Conservation (phyloP, 2,797 vertebrate species). For the Danio kyathit region DNA sequence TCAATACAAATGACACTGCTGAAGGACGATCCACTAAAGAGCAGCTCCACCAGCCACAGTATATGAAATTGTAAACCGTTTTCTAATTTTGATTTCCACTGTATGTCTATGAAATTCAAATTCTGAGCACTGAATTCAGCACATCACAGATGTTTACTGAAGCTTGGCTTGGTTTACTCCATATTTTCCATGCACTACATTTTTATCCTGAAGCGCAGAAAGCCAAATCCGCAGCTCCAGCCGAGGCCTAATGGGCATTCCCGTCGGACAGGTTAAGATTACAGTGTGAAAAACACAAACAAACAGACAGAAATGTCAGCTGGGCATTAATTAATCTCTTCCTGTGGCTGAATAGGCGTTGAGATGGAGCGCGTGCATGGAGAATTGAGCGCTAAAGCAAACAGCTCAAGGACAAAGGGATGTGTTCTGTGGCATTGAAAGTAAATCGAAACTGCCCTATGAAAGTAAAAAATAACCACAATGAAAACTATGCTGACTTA, state of each 20-base stretch:
- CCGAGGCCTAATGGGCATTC: constrained; percentile 60
- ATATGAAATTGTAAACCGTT: no score
- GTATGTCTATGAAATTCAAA: constrained; percentile 34
- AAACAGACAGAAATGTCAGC: constrained; percentile 58
- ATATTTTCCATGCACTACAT: constrained; percentile 31
- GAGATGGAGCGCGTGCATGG: constrained; percentile 3
- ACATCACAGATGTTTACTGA: background rate
- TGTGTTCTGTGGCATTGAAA: constrained; percentile 25
- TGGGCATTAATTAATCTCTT: constrained; percentile 56
- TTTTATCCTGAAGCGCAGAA: constrained; percentile 40
- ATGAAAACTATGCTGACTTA: constrained; percentile 16
- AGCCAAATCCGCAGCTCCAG: constrained; percentile 60
- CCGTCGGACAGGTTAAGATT: constrained; percentile 57
- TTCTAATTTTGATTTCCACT: background rate
- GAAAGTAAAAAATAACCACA: constrained; percentile 29
- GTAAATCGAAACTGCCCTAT: constrained; percentile 37
- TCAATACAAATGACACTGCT: background rate
- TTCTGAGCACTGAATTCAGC: background rate
- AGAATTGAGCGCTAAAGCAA: constrained; percentile 24
- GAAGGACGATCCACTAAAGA: no score
- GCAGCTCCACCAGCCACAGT: no score
- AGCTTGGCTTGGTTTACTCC: background rate
- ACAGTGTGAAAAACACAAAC: constrained; percentile 44
- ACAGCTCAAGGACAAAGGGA: constrained; percentile 43
- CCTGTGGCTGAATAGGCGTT: constrained; percentile 27